A percentile compares a stretch with the other conserved stretches of the same genome.
These are phyloP conservation scores for Sitobion miscanthi DNA, from an alignment of 1,140 invertebrate species.

Conservation along the genomic window DNA sequence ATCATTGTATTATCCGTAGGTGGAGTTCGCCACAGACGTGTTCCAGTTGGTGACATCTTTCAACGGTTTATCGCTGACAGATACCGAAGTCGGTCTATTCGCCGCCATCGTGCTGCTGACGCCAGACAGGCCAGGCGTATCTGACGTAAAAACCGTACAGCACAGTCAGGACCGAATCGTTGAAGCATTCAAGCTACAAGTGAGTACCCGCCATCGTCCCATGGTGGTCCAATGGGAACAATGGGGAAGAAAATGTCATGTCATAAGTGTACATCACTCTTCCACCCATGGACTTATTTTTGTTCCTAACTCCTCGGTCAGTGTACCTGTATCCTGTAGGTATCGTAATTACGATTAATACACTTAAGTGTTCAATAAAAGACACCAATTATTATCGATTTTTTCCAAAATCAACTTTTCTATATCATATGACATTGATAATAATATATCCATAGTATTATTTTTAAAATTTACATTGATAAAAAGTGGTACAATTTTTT, in stretches of 20 bases:
- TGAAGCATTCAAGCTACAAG: constrained; percentile 83
- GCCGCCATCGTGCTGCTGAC: constrained; percentile 85
- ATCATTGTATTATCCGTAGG: constrained; percentile 49
- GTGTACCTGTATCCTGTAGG: not conserved
- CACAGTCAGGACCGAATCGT: constrained; percentile 82
- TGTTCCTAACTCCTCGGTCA: not conserved
- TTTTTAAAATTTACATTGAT: not conserved
- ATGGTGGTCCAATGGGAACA: not conserved
- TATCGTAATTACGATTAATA: not conserved
- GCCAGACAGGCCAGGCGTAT: constrained; percentile 79
- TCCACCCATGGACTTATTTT: too few species aligned
- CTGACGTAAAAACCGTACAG: constrained; percentile 83
- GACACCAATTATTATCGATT: not conserved
- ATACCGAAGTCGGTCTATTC: constrained; percentile 90
- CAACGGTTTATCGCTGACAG: constrained; percentile 80
- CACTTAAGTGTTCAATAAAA: not conserved
- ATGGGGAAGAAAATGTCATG: too few species aligned
- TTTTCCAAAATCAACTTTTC: not conserved
- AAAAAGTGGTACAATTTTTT: not conserved
- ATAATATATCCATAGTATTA: not conserved
- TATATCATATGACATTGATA: not conserved
- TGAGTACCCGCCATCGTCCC: constrained; percentile 62
- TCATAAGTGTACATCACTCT: too few species aligned
- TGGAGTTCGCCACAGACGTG: constrained; percentile 75
- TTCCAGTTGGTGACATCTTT: constrained; percentile 82